These are phyloP conservation scores for Drosophila sechellia DNA, from an alignment of 1,140 invertebrate species.

Conservation along the genomic window DNA sequence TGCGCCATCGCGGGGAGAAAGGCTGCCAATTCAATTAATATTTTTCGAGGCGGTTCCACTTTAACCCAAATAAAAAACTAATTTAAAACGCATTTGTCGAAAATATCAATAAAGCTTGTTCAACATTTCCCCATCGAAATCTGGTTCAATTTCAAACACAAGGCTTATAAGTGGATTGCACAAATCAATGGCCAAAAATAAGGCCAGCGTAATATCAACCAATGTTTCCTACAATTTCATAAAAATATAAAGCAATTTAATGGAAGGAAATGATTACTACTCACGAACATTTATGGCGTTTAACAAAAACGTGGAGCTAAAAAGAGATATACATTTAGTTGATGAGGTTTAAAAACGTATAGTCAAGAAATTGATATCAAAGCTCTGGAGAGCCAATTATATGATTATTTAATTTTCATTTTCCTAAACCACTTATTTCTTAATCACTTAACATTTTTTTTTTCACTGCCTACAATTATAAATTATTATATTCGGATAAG, in stretches of 20 bases:
- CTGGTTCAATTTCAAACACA: constrained; percentile 1
- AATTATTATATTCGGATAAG: not conserved
- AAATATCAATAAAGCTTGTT: constrained; percentile 41
- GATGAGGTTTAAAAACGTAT: not conserved
- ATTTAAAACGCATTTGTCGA: constrained; percentile 56
- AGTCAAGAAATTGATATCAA: not conserved
- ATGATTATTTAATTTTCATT: not conserved
- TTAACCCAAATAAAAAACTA: constrained; percentile 26
- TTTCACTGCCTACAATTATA: not conserved
- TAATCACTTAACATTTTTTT: not conserved
- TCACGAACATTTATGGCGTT: constrained; percentile 1
- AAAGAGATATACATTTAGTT: not conserved
- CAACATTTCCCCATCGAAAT: constrained; percentile 46
- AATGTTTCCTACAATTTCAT: not conserved
- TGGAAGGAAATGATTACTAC: not conserved
- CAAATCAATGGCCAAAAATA: constrained; percentile 6
- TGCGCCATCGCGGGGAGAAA: constrained; percentile 56
- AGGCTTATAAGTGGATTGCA: constrained; percentile 19
- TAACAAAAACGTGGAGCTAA: not conserved
- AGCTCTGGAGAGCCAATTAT: not conserved
- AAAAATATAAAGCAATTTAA: not conserved
- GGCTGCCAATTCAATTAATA: constrained; percentile 40
- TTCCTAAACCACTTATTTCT: not conserved
- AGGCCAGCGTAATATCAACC: not conserved
- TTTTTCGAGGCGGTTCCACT: constrained; percentile 56